Conservation (phyloP, 2,888 invertebrate species). For the Xanthorhoe spadicearia region DNA sequence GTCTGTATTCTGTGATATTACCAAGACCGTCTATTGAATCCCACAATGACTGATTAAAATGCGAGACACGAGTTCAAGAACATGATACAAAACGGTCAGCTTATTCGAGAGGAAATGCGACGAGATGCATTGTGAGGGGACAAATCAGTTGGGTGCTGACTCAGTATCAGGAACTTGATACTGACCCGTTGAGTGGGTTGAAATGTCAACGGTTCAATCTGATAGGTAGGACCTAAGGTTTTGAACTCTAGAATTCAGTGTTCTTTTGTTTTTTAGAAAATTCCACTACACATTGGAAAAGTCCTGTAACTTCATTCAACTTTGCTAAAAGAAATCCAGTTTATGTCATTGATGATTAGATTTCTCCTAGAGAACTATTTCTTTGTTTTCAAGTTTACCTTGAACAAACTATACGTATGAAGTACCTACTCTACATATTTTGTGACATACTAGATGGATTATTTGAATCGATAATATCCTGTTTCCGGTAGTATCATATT, state of each 20-base stretch:
- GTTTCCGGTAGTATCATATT: slow-evolving; percentile 29
- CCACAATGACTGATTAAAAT: slow-evolving; percentile 32
- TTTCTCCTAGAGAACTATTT: too few relatives aligned
- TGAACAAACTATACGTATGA: neutral
- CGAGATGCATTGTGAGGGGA: slow-evolving; percentile 49
- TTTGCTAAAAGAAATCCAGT: too few relatives aligned
- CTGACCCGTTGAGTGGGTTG: slow-evolving; percentile 20
- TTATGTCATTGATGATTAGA: too few relatives aligned
- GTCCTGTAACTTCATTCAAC: too few relatives aligned
- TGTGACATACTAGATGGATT: slow-evolving; percentile 17
- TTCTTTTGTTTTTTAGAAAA: too few relatives aligned
- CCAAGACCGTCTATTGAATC: neutral
- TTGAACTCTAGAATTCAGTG: too few relatives aligned
- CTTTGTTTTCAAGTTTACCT: slow-evolving; percentile 15
- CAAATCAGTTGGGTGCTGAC: slow-evolving; percentile 52
- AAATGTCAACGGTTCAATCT: slow-evolving; percentile 20
- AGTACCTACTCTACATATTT: slow-evolving; percentile 9
- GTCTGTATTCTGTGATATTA: too few relatives aligned
- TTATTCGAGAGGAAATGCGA: slow-evolving; percentile 46
- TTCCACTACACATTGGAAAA: too few relatives aligned
- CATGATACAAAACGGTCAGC: slow-evolving; percentile 46
- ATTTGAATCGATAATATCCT: slow-evolving; percentile 24
- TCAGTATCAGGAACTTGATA: slow-evolving; percentile 35
- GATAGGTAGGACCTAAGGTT: neutral
- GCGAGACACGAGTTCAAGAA: slow-evolving; percentile 34